Conservation (phyloP, 2,888 invertebrate genomes). For the Conistra vaccinii region DNA sequence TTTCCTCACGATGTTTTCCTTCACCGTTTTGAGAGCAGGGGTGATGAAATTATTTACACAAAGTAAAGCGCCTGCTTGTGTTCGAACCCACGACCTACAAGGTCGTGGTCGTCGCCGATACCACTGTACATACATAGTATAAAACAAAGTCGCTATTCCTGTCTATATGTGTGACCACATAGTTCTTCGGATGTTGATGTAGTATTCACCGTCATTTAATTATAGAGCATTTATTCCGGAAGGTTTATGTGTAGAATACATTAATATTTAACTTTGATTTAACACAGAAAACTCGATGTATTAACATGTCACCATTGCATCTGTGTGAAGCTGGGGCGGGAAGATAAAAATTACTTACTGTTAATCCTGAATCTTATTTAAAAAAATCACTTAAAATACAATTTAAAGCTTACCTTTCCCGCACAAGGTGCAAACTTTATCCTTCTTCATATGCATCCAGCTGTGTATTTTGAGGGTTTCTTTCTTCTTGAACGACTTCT, state of each 20-base stretch:
- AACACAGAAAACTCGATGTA: neutral
- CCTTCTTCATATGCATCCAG: constrained; percentile 95
- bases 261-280: neutral
- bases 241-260: neutral
- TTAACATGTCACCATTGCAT: neutral
- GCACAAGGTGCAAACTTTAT: constrained; percentile 93
- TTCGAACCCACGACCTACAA: too few relatives aligned
- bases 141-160: neutral
- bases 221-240: neutral
- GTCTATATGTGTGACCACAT: neutral
- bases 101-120: too few relatives aligned
- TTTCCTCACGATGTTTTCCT: too few relatives aligned
- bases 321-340: neutral
- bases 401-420: constrained; percentile 89
- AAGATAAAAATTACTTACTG: neutral
- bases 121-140: neutral
- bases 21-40: too few relatives aligned
- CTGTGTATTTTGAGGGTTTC: constrained; percentile 95
- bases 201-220: neutral
- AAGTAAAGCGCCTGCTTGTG: too few relatives aligned
- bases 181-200: neutral
- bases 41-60: too few relatives aligned
- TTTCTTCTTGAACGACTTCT: constrained; percentile 94
- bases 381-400: neutral
- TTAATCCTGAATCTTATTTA: too few relatives aligned